Evolutionary conservation across 2,888 invertebrate species (phyloP).

Genomic region (Serrognathus titanus): DNA sequence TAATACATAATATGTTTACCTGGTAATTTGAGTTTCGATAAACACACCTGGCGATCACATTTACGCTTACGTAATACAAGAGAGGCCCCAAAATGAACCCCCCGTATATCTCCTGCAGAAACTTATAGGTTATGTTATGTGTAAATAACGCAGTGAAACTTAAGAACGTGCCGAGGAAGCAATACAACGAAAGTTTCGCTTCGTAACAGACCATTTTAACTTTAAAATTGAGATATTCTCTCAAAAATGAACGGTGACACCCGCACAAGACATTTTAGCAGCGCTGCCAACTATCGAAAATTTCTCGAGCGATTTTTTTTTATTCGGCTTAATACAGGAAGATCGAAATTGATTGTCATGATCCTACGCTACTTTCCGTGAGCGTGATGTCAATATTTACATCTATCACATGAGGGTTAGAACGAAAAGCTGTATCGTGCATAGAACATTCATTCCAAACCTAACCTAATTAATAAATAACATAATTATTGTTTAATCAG

Average conservation of each 20-base stretch:
- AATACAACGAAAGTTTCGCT: slow-evolving; percentile 52
- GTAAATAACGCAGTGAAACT: slow-evolving; percentile 45
- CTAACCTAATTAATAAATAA: no score
- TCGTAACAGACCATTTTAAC: slow-evolving; percentile 48
- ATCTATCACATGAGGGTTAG: no score
- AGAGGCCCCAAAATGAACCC: slow-evolving; percentile 60
- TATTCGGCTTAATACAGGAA: no score
- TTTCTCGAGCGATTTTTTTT: neutral
- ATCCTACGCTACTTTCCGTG: no score
- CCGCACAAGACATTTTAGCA: no score
- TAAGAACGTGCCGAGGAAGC: slow-evolving; percentile 46
- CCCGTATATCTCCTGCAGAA: slow-evolving; percentile 57
- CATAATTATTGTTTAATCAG: no score
- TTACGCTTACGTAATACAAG: slow-evolving; percentile 45
- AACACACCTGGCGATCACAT: slow-evolving; percentile 48
- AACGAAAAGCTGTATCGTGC: no score
- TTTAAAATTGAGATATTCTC: neutral
- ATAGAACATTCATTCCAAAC: no score
- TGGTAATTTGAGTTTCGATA: slow-evolving; percentile 61
- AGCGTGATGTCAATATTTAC: no score
- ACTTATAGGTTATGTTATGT: slow-evolving; percentile 53
- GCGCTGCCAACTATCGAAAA: no score
- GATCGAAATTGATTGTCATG: no score
- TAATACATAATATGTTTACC: slow-evolving; percentile 51
- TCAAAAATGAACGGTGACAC: no score